phyloP scores from a whole-genome alignment of 1,140 invertebrate genomes.

The Heliothis virescens region DNA sequence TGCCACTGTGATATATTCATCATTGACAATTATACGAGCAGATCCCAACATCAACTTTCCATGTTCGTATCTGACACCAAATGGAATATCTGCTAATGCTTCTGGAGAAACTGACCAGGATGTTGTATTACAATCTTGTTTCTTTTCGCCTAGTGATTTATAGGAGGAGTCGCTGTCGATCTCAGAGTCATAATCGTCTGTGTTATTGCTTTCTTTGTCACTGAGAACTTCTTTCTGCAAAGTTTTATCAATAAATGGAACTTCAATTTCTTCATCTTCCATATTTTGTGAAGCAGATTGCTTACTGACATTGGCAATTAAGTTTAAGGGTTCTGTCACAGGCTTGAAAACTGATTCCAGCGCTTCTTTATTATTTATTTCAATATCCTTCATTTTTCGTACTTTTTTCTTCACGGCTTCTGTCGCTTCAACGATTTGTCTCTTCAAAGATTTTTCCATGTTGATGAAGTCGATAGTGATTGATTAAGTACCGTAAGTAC shows the following conservation, averaged over 20 bases:
- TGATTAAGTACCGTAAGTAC: too few relatives aligned
- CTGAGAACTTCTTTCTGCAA: not conserved
- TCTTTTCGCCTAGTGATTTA: slow-evolving; percentile 23
- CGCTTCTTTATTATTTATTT: slow-evolving; percentile 6
- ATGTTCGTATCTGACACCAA: slow-evolving; percentile 23
- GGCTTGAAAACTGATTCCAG: not conserved
- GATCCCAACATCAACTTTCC: slow-evolving; percentile 31
- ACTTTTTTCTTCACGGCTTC: slow-evolving; percentile 35
- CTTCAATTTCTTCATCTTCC: slow-evolving; percentile 1
- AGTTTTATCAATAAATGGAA: not conserved
- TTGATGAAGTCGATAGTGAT: slow-evolving; percentile 9
- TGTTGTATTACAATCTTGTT: slow-evolving; percentile 20
- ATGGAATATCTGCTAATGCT: slow-evolving; percentile 14
- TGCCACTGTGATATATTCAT: slow-evolving; percentile 19
- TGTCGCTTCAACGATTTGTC: slow-evolving; percentile 32
- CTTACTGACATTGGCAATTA: not conserved
- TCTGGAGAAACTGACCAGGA: slow-evolving; percentile 34
- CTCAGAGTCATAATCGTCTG: slow-evolving; percentile 12
- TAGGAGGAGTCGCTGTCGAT: slow-evolving; percentile 15
- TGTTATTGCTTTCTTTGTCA: too few relatives aligned
- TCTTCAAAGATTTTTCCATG: slow-evolving; percentile 35
- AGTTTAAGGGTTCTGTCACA: not conserved
- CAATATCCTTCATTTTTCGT: slow-evolving; percentile 27
- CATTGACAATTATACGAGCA: slow-evolving; percentile 7
- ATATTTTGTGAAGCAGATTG: not conserved